phyloP scores from a whole-genome alignment of 2,113 vertebrate species.

The Boleophthalmus pectinirostris region DNA sequence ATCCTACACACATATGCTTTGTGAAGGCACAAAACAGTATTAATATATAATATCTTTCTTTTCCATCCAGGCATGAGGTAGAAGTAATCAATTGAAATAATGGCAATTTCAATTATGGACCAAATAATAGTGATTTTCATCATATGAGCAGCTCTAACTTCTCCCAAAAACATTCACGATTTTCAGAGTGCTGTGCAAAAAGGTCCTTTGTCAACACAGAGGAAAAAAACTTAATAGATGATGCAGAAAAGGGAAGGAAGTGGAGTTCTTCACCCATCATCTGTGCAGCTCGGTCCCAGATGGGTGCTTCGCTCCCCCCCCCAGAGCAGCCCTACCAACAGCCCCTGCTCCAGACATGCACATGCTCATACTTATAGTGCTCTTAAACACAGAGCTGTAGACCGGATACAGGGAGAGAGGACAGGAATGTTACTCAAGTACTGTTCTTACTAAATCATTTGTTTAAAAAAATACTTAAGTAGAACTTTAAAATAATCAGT shows the following conservation, averaged over 20 bases:
- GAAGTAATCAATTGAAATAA: too few relatives aligned
- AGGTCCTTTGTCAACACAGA: background rate
- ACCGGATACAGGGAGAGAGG: slow-evolving; percentile 36
- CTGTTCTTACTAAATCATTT: background rate
- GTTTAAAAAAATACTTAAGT: background rate
- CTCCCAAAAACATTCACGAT: background rate
- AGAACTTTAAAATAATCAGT: too few relatives aligned
- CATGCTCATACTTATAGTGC: slow-evolving; percentile 64
- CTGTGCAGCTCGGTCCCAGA: slow-evolving; percentile 56
- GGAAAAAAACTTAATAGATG: slow-evolving; percentile 48
- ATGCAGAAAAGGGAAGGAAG: slow-evolving; percentile 70
- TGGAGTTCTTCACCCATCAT: slow-evolving; percentile 53
- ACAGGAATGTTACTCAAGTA: background rate
- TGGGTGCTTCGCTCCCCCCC: slow-evolving; percentile 52
- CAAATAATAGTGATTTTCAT: too few relatives aligned
- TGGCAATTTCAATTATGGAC: too few relatives aligned
- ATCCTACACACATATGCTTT: too few relatives aligned
- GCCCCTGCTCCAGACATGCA: slow-evolving; percentile 51
- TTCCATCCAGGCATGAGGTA: too few relatives aligned
- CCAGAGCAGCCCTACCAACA: slow-evolving; percentile 53
- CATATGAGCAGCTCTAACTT: background rate
- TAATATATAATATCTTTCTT: too few relatives aligned
- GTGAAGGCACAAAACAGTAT: too few relatives aligned
- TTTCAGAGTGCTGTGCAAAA: background rate
- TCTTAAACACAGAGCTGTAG: slow-evolving; percentile 46